Base-by-base conservation (phyloP, 2,113 vertebrate species). In the Macquaria ambigua region DNA sequence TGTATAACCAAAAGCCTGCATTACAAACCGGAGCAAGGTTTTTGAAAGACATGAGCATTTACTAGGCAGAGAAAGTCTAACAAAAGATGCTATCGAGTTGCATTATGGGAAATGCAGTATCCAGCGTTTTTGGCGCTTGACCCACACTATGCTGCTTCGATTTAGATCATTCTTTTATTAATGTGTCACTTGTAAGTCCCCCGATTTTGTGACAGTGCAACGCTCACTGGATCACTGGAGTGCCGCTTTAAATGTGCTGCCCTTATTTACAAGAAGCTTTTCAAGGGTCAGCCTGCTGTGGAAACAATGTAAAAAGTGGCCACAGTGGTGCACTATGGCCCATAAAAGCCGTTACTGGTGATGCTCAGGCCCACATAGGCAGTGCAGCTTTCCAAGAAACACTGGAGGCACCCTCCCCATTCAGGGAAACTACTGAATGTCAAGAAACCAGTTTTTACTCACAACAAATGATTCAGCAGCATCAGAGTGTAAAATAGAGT, bases 301-400 rank as follows among this genome's bases (percentile, higher is more conserved):
- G 41, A 31, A 55, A 58, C 15, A 1, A 52, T 48, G 34, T 43
- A 34, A 43, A 41, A 10, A 23, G 18, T 9, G n/a, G 3, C 14
- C 23, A 20, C 6, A 14, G 31, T 1, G 46, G 50, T 25, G 86
- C 28, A 58, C 3, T 55, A 7, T n/a, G 59, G 43, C 62, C 66
- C 81, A 81, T 67, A 71, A 83, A n/a, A 53, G 34, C n/a, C 12
- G 55, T 64, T 69, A 0, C 28, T 77, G 69, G 20, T 74, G 67
- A 52, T 23, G 55, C 53, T 25, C 12, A n/a, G 16, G 8, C 66
- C 77, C 53, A 62, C 76, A 64, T 10, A 16, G 4, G 21, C 73
- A 53, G 25, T 0, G 6, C 31, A 64, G 75, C 83, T 67, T 91
- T 91, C 91, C 87, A 87, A 41, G 83, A 92, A 90, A 83, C 78